A percentile compares a stretch with the other conserved stretches of the same genome.
These are phyloP conservation scores for Venustoraphidia nigricollis DNA, from an alignment of 2,888 invertebrate species.

Conservation along the genomic window DNA sequence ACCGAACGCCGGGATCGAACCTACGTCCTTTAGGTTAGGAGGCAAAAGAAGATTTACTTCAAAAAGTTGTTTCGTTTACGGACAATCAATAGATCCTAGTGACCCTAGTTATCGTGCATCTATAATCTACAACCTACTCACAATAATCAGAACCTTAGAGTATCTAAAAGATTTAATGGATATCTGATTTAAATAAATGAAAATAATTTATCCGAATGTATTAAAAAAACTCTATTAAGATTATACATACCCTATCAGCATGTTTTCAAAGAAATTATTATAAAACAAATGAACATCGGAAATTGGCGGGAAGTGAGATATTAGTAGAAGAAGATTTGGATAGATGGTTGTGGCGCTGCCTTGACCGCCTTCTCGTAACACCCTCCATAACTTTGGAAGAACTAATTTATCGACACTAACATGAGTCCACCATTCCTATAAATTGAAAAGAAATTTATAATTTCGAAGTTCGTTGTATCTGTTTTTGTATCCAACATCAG, in stretches of 20 bases:
- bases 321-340: conserved; percentile 58
- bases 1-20: too few species aligned
- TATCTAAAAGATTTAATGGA: too few species aligned
- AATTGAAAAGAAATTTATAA: conserved; percentile 9
- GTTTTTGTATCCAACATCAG: background rate
- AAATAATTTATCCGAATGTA: conserved; percentile 1
- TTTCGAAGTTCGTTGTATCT: background rate
- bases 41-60: too few species aligned
- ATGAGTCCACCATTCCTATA: conserved; percentile 52
- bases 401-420: conserved; percentile 61
- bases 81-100: too few species aligned
- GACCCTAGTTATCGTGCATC: too few species aligned
- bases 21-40: too few species aligned
- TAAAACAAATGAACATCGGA: conserved; percentile 39
- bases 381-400: conserved; percentile 49
- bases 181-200: background rate
- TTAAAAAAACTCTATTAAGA: background rate
- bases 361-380: conserved; percentile 55
- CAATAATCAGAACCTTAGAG: too few species aligned
- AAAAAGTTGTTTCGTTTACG: too few species aligned
- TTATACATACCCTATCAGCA: conserved; percentile 44
- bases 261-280: conserved; percentile 48
- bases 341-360: conserved; percentile 59
- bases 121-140: too few species aligned
- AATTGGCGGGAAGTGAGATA: conserved; percentile 49